Conservation (phyloP, 2,888 invertebrate species). For the Clunio marinus region DNA sequence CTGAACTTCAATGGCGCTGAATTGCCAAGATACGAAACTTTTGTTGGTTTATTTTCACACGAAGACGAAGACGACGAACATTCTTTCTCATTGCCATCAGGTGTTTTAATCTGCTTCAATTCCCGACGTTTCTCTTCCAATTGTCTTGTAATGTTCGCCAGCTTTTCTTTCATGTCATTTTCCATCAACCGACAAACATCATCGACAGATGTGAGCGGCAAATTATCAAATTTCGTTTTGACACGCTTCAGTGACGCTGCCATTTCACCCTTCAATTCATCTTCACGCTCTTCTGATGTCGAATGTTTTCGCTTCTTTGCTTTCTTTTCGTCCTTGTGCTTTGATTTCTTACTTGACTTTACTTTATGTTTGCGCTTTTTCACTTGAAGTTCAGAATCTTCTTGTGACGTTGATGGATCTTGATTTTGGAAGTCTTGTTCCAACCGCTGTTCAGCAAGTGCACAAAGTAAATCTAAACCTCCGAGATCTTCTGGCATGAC, state of each 20-base stretch:
- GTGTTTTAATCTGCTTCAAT: constrained; percentile 62
- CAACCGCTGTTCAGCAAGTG: constrained; percentile 77
- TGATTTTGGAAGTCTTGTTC: constrained; percentile 61
- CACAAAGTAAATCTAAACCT: constrained; percentile 72
- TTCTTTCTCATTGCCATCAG: constrained; percentile 49
- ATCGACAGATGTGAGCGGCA: constrained; percentile 50
- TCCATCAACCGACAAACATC: constrained; percentile 70
- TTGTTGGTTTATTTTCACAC: neutral
- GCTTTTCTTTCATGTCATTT: constrained; percentile 72
- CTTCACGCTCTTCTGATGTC: constrained; percentile 43
- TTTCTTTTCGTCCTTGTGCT: constrained; percentile 43
- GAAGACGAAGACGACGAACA: neutral
- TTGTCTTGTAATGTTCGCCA: constrained; percentile 76
- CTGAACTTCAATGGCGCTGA: constrained; percentile 21
- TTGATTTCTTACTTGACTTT: constrained; percentile 50
- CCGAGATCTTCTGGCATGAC: constrained; percentile 51
- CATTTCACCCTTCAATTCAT: constrained; percentile 40
- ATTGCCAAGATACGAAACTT: neutral
- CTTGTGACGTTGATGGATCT: constrained; percentile 45
- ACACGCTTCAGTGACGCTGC: constrained; percentile 41
- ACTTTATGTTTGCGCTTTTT: constrained; percentile 52
- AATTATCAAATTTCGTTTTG: constrained; percentile 41
- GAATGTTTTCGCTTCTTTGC: constrained; percentile 43
- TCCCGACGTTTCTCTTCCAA: constrained; percentile 81
- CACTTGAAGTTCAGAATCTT: constrained; percentile 49